These are phyloP conservation scores for Cliona cf. orientalis DNA, from an alignment of 37 sponge, comb jelly and placozoan genomes.

Conservation along the genomic window DNA sequence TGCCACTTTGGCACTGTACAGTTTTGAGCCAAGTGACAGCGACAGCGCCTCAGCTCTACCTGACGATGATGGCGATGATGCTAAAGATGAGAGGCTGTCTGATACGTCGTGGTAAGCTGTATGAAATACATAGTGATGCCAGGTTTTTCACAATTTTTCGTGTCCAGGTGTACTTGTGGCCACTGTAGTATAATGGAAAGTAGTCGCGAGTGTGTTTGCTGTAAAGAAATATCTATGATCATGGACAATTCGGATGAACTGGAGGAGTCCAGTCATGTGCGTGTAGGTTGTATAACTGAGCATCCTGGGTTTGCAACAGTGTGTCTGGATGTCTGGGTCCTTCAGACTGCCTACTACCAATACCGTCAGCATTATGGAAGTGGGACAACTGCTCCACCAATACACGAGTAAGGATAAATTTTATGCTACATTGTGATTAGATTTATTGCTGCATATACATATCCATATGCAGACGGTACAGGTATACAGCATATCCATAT, in stretches of 20 bases:
- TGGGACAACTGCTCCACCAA: neutral
- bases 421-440: neutral
- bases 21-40: too few species aligned
- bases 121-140: neutral
- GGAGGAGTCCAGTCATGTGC: too few species aligned
- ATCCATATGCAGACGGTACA: too few species aligned
- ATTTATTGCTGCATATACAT: neutral
- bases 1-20: too few species aligned
- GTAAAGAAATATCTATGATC: slow-evolving; percentile 2
- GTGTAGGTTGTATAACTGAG: slow-evolving; percentile 26
- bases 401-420: slow-evolving; percentile 1
- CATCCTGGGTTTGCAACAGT: slow-evolving; percentile 48
- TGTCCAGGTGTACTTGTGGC: slow-evolving; percentile 1
- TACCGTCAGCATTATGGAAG: slow-evolving; percentile 35
- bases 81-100: neutral
- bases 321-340: slow-evolving; percentile 50
- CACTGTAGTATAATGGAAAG: slow-evolving; percentile 6
- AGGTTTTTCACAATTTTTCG: too few species aligned
- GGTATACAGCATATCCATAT: neutral
- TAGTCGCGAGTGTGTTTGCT: slow-evolving; percentile 15
- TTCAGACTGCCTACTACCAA: slow-evolving; percentile 53
- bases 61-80: too few species aligned
- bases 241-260: slow-evolving; percentile 4
- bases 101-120: neutral
- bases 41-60: too few species aligned